Evolutionary conservation across 2,888 invertebrate species (phyloP).

Genomic region (Eupithecia centaureata): DNA sequence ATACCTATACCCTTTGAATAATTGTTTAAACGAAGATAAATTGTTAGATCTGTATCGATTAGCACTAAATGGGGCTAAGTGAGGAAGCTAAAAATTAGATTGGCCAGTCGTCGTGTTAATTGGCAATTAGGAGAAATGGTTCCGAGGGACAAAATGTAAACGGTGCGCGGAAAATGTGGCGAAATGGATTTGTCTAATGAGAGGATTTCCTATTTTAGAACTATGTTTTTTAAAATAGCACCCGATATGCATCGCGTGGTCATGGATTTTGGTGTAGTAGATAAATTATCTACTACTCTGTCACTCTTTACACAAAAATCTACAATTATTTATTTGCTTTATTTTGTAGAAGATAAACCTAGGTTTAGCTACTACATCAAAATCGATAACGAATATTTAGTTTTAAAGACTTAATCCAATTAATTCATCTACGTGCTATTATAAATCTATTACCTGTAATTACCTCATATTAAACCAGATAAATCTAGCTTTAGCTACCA

Average conservation of each 20-base stretch:
- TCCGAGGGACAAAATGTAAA: constrained; percentile 33
- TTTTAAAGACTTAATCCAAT: too few species aligned
- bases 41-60: constrained; percentile 46
- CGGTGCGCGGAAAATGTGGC: constrained; percentile 25
- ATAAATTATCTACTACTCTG: too few species aligned
- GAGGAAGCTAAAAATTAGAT: constrained; percentile 54
- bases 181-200: constrained; percentile 14
- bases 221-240: background rate
- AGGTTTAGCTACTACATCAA: too few species aligned
- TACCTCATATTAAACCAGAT: too few species aligned
- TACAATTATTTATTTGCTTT: too few species aligned
- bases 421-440: too few species aligned
- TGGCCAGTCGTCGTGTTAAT: constrained; percentile 54
- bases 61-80: constrained; percentile 35
- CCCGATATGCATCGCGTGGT: background rate
- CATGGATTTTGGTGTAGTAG: too few species aligned
- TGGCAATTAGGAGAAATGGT: constrained; percentile 58
- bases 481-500: too few species aligned
- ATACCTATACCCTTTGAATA: background rate
- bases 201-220: background rate
- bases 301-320: too few species aligned
- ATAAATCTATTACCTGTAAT: too few species aligned
- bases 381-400: too few species aligned
- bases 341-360: too few species aligned
- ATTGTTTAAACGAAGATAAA: constrained; percentile 40